phyloP scores from a whole-genome alignment of 2,888 invertebrate genomes.

The Hecatera dysodea region DNA sequence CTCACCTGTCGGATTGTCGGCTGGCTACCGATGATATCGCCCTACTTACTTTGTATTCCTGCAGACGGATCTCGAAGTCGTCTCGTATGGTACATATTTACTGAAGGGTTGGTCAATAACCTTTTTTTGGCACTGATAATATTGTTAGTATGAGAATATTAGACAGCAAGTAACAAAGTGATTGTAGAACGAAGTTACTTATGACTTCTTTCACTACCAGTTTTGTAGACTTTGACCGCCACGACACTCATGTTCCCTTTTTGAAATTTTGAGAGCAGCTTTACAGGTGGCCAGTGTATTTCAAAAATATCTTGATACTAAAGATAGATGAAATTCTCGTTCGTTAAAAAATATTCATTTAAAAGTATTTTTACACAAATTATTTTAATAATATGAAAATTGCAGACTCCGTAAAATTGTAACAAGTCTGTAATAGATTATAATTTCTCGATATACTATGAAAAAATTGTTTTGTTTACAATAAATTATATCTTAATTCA shows the following conservation, averaged over 20 bases:
- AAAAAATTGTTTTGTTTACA: too few species aligned
- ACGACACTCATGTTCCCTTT: background rate
- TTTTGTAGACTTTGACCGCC: background rate
- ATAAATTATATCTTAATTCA: too few species aligned
- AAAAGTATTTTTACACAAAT: too few species aligned
- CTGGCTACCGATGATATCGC: conserved; percentile 29
- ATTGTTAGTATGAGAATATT: background rate
- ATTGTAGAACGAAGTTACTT: background rate
- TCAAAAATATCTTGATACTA: background rate
- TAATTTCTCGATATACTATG: too few species aligned
- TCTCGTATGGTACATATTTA: conserved; percentile 19
- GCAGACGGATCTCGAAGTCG: conserved; percentile 22
- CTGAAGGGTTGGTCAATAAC: conserved; percentile 40
- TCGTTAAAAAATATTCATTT: background rate
- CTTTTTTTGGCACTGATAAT: conserved; percentile 17
- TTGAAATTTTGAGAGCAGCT: background rate
- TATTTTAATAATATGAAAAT: too few species aligned
- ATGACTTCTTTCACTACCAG: background rate
- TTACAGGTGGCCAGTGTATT: background rate
- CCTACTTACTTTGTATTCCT: conserved; percentile 54
- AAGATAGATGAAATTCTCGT: background rate
- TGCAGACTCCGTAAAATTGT: too few species aligned
- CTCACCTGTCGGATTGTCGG: conserved; percentile 77
- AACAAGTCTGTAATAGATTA: too few species aligned
- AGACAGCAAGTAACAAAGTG: background rate